Conservation (phyloP, 2,797 vertebrate genomes). For the Microtus agrestis region DNA sequence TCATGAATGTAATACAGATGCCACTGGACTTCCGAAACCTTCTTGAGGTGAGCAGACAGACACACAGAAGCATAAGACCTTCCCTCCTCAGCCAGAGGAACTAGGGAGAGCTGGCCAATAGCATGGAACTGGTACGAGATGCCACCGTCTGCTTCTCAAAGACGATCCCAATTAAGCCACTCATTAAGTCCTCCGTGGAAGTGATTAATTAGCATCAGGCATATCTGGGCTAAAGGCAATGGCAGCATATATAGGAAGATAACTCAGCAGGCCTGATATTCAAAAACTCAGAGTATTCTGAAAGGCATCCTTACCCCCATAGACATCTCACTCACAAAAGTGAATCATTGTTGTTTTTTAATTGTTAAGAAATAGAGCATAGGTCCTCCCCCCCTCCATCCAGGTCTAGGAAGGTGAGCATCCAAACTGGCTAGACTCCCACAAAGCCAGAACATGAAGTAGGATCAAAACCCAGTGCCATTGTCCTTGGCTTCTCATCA, state of each 20-base stretch:
- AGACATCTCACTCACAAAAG: conserved; percentile 55
- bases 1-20: neutral
- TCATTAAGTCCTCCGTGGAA: conserved; percentile 91
- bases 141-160: conserved; percentile 86
- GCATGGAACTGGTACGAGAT: conserved; percentile 84
- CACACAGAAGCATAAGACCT: conserved; percentile 70
- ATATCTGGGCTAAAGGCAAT: conserved; percentile 80
- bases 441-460: too few relatives aligned
- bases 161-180: conserved; percentile 92
- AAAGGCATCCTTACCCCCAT: conserved; percentile 64
- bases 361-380: neutral
- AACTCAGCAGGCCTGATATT: conserved; percentile 79
- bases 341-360: neutral
- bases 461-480: too few relatives aligned
- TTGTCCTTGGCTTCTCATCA: too few relatives aligned
- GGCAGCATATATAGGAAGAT: conserved; percentile 74
- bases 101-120: conserved; percentile 74
- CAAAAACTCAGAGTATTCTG: conserved; percentile 77
- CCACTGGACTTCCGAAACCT: neutral
- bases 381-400: neutral
- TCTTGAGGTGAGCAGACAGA: neutral
- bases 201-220: conserved; percentile 89
- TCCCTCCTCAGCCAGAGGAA: conserved; percentile 69
- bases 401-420: too few relatives aligned
- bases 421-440: too few relatives aligned